Percentiles rank a stretch among this genome's conserved stretches.
Evolutionary conservation across 2,113 vertebrate genomes (phyloP).

Genomic region (Plecturocebus donacophilus): DNA sequence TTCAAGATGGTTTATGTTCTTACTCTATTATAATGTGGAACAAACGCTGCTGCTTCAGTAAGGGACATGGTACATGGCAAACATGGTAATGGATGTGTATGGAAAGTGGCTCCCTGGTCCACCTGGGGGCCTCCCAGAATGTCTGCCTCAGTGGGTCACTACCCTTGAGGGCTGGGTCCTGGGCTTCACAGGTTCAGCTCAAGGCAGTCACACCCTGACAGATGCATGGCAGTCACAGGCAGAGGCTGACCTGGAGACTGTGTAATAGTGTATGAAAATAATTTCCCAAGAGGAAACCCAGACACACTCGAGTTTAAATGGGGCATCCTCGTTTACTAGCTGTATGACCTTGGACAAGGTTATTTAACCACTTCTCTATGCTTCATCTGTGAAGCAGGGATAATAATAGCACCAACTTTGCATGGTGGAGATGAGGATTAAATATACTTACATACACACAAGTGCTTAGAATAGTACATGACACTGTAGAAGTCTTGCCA

Average conservation of each 20-base stretch:
- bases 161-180: background rate
- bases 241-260: background rate
- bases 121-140: fast-evolving
- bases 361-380: background rate
- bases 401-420: background rate
- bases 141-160: fast-evolving
- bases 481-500: background rate
- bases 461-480: background rate
- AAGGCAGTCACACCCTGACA: background rate
- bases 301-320: background rate
- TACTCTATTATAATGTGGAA: background rate
- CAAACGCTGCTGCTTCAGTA: background rate
- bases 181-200: background rate
- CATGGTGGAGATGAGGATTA: background rate
- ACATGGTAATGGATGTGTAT: fast-evolving
- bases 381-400: background rate
- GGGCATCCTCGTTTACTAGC: background rate
- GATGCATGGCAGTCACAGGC: background rate
- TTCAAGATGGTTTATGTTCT: background rate
- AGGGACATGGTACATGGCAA: background rate
- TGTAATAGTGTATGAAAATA: background rate
- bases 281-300: background rate
- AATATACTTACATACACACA: background rate
- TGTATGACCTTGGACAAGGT: background rate
- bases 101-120: background rate